Conservation (phyloP, 2,113 vertebrate species). For the Recurvirostra avosetta region DNA sequence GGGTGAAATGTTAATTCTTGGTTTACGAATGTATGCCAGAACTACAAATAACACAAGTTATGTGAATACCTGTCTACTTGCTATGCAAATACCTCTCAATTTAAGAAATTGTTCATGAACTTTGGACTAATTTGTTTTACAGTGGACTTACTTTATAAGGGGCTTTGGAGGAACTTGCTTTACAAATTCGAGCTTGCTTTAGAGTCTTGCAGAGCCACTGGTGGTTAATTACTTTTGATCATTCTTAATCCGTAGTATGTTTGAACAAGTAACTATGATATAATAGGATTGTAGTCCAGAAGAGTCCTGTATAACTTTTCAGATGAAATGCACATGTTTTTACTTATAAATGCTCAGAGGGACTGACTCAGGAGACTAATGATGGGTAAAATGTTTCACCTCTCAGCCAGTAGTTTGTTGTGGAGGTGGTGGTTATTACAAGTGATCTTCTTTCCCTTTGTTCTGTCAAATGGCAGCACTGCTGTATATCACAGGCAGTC, state of each 20-base stretch:
- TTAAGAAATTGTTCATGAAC: background rate
- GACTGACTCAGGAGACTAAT: background rate
- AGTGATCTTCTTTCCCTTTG: background rate
- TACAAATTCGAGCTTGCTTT: slow-evolving; percentile 7
- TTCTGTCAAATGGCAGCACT: background rate
- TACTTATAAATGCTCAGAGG: background rate
- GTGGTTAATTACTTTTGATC: slow-evolving; percentile 18
- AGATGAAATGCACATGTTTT: background rate
- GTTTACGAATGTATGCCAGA: background rate
- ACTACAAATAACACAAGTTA: background rate
- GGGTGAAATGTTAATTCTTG: background rate
- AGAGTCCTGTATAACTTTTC: background rate
- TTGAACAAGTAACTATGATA: background rate
- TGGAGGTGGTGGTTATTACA: background rate
- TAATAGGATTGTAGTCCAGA: background rate
- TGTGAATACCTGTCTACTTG: background rate
- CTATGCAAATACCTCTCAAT: slow-evolving; percentile 2
- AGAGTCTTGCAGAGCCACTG: background rate
- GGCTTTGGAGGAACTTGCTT: background rate
- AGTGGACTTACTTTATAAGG: background rate
- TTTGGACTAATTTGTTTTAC: slow-evolving; percentile 13
- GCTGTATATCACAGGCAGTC: background rate
- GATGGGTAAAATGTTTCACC: background rate
- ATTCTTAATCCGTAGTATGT: slow-evolving; percentile 2
- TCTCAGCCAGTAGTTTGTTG: background rate